A percentile compares a stretch with the other conserved stretches of the same genome.
Conservation (phyloP, 2,113 vertebrate genomes). For the Suricata suricatta region DNA sequence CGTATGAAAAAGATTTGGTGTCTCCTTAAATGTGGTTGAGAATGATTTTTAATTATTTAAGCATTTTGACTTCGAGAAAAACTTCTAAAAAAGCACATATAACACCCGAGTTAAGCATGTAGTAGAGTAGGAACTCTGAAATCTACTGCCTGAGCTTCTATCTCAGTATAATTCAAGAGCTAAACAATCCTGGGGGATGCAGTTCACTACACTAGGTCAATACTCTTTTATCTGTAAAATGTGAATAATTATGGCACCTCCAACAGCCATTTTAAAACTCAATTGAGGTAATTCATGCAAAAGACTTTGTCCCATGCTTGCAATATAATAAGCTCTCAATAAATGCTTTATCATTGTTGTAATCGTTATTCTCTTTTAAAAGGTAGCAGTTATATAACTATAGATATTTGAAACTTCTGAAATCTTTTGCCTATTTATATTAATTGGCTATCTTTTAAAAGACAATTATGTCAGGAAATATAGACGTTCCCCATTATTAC, state of each 20-base stretch:
- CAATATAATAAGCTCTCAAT: not conserved
- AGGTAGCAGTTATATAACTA: not conserved
- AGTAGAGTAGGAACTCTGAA: not conserved
- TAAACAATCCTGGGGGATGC: rapidly evolving
- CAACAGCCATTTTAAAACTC: not conserved
- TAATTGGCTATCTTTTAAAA: not conserved
- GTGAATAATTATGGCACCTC: not conserved
- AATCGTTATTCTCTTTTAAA: not conserved
- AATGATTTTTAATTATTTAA: conserved; percentile 21
- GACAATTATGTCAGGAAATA: not conserved
- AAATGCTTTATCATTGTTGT: not conserved
- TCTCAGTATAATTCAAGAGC: not conserved
- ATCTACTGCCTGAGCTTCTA: not conserved
- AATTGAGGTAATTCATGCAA: not conserved
- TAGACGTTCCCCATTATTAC: not conserved
- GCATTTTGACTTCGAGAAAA: not conserved
- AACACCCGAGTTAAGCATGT: not conserved
- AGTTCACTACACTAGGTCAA: not conserved
- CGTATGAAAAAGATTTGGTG: not conserved
- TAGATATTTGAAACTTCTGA: not conserved
- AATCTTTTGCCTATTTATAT: not conserved
- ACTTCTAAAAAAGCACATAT: not conserved
- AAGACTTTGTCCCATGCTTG: not conserved
- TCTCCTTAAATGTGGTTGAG: not conserved
- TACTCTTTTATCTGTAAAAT: not conserved